Evolutionary conservation across 2,888 invertebrate species (phyloP).

Genomic region (Stegophylla sp.): DNA sequence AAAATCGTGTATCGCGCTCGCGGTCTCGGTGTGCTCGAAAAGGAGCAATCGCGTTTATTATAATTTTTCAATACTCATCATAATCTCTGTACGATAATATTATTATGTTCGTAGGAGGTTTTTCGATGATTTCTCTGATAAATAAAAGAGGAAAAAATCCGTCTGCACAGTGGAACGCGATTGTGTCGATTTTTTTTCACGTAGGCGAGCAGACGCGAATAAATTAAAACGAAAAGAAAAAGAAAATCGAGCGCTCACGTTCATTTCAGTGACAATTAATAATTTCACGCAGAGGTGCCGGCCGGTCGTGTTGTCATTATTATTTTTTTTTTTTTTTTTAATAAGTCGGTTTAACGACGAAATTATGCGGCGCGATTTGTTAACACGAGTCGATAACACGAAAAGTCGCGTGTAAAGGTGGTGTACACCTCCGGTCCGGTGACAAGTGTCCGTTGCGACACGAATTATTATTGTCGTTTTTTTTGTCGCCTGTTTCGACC

Average conservation of each 20-base stretch:
- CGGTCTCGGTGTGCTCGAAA: too few species aligned
- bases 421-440: too few species aligned
- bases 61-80: too few species aligned
- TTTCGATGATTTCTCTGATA: neutral
- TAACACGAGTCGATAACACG: neutral
- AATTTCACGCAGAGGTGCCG: neutral
- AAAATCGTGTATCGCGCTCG: neutral
- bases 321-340: neutral
- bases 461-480: too few species aligned
- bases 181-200: neutral
- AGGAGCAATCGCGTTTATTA: too few species aligned
- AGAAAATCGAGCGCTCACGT: neutral
- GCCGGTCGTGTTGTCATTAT: too few species aligned
- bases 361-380: neutral
- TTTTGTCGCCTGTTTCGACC: too few species aligned
- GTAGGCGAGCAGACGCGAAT: neutral
- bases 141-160: too few species aligned
- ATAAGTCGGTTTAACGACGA: neutral
- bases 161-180: neutral
- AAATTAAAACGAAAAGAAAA: too few species aligned
- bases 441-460: too few species aligned
- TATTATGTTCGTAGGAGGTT: neutral
- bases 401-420: neutral
- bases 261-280: neutral
- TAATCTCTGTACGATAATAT: too few species aligned